Percentiles rank a stretch among this genome's conserved stretches.
Conservation (phyloP, 2,888 invertebrate species). For the Linnaemya tessellans region DNA sequence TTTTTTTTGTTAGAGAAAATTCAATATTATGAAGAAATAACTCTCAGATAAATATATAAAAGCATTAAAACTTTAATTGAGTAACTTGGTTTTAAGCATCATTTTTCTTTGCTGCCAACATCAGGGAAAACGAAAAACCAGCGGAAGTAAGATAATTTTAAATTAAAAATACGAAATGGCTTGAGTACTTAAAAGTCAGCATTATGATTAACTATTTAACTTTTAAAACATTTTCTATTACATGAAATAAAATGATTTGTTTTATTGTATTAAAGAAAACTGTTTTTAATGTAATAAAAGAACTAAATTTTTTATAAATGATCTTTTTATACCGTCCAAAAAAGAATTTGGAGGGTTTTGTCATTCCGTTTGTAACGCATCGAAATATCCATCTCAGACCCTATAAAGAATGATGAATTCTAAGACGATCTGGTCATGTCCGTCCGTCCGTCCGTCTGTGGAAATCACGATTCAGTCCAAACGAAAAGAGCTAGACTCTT, state of each 20-base stretch:
- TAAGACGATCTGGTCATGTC: too few relatives aligned
- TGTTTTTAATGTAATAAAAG: not conserved
- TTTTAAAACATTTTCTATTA: constrained; percentile 1
- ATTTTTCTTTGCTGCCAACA: not conserved
- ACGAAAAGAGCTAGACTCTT: too few relatives aligned
- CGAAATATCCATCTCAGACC: too few relatives aligned
- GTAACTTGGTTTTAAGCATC: not conserved
- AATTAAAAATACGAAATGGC: not conserved
- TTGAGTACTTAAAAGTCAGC: constrained; percentile 8
- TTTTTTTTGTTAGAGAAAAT: not conserved
- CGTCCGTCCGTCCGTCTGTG: too few relatives aligned
- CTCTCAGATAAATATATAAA: not conserved
- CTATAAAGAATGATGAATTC: too few relatives aligned
- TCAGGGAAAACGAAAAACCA: not conserved
- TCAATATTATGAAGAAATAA: not conserved
- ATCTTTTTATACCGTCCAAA: too few relatives aligned
- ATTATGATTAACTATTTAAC: constrained; percentile 26
- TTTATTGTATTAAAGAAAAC: not conserved
- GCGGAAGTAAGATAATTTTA: constrained; percentile 37
- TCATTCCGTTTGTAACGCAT: too few relatives aligned
- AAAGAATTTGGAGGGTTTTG: too few relatives aligned
- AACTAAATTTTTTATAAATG: not conserved
- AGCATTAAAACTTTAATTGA: not conserved
- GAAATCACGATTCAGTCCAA: too few relatives aligned
- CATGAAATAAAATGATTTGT: constrained; percentile 8